A percentile compares a stretch with the other conserved stretches of the same genome.
Conservation (phyloP, 2,888 invertebrate species). For the Melinopterus prodromus region DNA sequence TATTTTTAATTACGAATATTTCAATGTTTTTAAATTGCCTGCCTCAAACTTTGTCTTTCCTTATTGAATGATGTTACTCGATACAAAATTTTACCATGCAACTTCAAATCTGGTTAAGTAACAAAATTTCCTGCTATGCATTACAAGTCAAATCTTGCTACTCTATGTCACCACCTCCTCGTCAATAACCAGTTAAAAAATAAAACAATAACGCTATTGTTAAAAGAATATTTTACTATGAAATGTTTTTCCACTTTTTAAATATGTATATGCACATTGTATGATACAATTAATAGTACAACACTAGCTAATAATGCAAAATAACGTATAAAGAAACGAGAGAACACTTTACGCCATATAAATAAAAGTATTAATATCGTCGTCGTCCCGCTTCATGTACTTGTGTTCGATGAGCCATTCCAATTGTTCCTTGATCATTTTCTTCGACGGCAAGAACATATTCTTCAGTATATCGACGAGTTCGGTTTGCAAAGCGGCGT, state of each 20-base stretch:
- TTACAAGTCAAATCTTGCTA: too few species aligned
- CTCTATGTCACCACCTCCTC: too few species aligned
- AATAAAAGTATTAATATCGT: conserved; percentile 97
- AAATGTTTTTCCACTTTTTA: background rate
- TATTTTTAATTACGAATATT: background rate
- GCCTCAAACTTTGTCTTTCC: too few species aligned
- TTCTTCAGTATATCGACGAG: conserved; percentile 97
- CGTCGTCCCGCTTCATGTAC: conserved; percentile 95
- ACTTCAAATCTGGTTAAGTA: too few species aligned
- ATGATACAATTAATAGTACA: background rate
- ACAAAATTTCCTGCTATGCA: too few species aligned
- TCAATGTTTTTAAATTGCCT: too few species aligned
- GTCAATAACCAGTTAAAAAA: background rate
- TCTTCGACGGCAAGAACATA: conserved; percentile 99
- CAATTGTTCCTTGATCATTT: conserved; percentile 99
- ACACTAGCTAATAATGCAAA: conserved; percentile 17
- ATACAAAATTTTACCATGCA: too few species aligned
- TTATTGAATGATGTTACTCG: too few species aligned
- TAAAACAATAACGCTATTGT: background rate
- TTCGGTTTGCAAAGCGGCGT: conserved; percentile 96
- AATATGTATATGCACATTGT: background rate
- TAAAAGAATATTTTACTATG: conserved; percentile 4
- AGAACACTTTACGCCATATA: conserved; percentile 85
- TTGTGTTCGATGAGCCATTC: conserved; percentile 99
- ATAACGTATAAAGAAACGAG: background rate